phyloP scores from a whole-genome alignment of 2,888 invertebrate species.

The Drepana falcataria region DNA sequence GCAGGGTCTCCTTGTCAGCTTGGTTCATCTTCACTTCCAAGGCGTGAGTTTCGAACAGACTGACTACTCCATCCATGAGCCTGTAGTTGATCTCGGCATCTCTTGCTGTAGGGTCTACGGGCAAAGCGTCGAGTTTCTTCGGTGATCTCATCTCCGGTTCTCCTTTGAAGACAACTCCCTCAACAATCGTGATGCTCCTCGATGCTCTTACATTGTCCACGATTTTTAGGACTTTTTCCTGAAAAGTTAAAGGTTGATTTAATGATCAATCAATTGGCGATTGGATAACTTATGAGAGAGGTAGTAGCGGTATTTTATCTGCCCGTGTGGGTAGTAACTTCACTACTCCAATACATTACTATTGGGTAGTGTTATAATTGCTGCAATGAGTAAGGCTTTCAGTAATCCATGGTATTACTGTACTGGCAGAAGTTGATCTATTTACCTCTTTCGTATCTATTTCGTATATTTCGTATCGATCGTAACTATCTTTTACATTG shows the following conservation, averaged over 20 bases:
- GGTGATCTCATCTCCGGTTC: slow-evolving; percentile 65
- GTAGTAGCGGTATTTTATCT: too few species aligned
- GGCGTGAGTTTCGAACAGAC: slow-evolving; percentile 87
- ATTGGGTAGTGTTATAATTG: too few species aligned
- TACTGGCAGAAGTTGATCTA: too few species aligned
- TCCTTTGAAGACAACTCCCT: slow-evolving; percentile 80
- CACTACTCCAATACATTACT: too few species aligned
- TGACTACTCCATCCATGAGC: slow-evolving; percentile 85
- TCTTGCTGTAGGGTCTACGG: slow-evolving; percentile 84
- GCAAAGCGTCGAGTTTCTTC: slow-evolving; percentile 82
- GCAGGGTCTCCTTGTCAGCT: slow-evolving; percentile 84
- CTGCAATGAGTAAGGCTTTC: too few species aligned
- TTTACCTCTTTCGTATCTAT: too few species aligned
- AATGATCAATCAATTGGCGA: too few species aligned
- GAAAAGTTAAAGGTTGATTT: slow-evolving; percentile 33
- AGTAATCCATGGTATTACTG: too few species aligned
- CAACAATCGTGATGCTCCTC: slow-evolving; percentile 77
- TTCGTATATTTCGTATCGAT: too few species aligned
- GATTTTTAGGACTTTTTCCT: slow-evolving; percentile 85
- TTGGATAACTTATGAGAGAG: too few species aligned
- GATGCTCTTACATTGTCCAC: slow-evolving; percentile 77
- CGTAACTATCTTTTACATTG: too few species aligned
- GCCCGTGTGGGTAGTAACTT: too few species aligned
- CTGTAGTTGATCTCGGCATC: slow-evolving; percentile 86
- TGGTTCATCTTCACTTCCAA: slow-evolving; percentile 89